Base-by-base conservation (phyloP, 1,140 invertebrate species). In the Piezodorus guildinii region DNA sequence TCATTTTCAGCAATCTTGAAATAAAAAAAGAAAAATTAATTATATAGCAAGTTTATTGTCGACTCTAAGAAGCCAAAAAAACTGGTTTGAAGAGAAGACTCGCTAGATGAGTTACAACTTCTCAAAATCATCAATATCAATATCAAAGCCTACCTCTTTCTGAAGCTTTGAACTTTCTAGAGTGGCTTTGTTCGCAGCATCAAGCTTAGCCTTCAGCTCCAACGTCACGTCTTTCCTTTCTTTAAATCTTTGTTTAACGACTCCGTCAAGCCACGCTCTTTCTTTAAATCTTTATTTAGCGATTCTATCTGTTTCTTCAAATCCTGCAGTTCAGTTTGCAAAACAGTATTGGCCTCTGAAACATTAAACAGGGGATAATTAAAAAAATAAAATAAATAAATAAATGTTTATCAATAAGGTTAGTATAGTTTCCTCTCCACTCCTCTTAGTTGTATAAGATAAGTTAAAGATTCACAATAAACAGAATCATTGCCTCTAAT, bases 1-100 rank as follows among this genome's bases (percentile, higher is more conserved):
- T 46, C 34, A 39, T 67, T 69, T 59, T 70, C 66, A 45, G 45
- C 59, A 46, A 64, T 23, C 69, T 69, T 16, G 16, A 58, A 25
- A 19, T 30, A 30, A 30, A 30, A 30, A 30, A 30, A 30, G 14
- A 51, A 23, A 51, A 23, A n/a, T 30, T 30, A 8, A 30, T 30
- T 30, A 30, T 3, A 30, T 4, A 30, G 27, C 8, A 30, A 30
- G 17, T 27, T 59, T 27, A 39, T 27, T n/a, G n/a, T n/a, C n/a
- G n/a, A n/a, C n/a, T n/a, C n/a, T n/a, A n/a, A n/a, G n/a, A n/a
- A n/a, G n/a, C n/a, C n/a, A n/a, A n/a, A n/a, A n/a, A n/a, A n/a
- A n/a, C n/a, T n/a, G n/a, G n/a, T n/a, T n/a, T n/a, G n/a, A n/a
- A n/a, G n/a, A n/a, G n/a, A n/a, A n/a, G n/a, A n/a, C n/a, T n/a